Evolutionary conservation across 2,888 invertebrate genomes (phyloP).

Genomic region (Cerastis rubricosa): DNA sequence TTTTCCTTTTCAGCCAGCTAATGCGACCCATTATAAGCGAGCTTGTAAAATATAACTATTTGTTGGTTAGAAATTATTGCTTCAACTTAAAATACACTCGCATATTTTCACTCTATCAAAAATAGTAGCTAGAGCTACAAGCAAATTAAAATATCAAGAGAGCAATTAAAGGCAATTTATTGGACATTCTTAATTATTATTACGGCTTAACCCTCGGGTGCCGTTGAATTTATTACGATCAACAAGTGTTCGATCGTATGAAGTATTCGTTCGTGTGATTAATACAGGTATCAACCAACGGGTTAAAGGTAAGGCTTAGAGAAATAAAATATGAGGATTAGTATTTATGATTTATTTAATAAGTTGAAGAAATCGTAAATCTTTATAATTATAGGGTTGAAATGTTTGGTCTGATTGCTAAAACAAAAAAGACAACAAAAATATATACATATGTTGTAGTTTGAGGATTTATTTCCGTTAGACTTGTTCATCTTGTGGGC

Average conservation of each 20-base stretch:
- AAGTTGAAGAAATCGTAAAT: not conserved
- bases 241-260: constrained; percentile 62
- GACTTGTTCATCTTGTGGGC: no score
- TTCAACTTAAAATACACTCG: no score
- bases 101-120: no score
- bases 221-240: constrained; percentile 61
- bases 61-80: no score
- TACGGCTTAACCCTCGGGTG: constrained; percentile 49
- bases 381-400: not conserved
- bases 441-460: no score
- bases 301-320: constrained; percentile 38
- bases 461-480: no score
- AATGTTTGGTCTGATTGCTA: not conserved
- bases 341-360: not conserved
- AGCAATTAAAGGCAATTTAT: constrained; percentile 67
- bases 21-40: no score
- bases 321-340: not conserved
- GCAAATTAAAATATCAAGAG: constrained; percentile 60
- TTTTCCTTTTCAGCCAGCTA: no score
- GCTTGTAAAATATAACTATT: no score
- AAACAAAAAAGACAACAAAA: not conserved
- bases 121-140: constrained; percentile 20
- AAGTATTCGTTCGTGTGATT: constrained; percentile 44
- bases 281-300: constrained; percentile 9
- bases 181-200: constrained; percentile 62